Evolutionary conservation across 2,888 invertebrate species (phyloP).

Genomic region (Cantharis lateralis): DNA sequence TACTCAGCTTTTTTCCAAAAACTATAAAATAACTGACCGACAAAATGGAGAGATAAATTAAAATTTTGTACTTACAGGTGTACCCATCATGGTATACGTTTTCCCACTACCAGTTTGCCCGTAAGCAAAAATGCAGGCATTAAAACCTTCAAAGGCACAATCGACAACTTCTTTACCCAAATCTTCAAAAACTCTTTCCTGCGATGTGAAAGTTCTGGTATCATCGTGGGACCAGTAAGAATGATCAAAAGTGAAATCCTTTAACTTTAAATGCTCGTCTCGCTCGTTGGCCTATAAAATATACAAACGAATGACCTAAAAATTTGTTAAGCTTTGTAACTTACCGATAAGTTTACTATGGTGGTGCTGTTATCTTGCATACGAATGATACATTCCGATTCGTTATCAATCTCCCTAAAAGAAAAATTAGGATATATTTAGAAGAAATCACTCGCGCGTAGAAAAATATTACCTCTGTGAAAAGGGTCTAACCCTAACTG

Average conservation of each 20-base stretch:
- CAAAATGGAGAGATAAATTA: no score
- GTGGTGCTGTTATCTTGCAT: constrained; percentile 85
- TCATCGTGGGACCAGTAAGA: constrained; percentile 83
- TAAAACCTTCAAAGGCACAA: constrained; percentile 83
- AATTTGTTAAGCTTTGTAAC: background rate
- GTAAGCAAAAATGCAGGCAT: constrained; percentile 90
- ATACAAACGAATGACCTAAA: background rate
- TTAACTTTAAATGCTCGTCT: constrained; percentile 61
- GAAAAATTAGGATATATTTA: constrained; percentile 14
- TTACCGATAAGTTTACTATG: constrained; percentile 74
- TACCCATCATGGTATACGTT: constrained; percentile 92
- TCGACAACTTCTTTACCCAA: constrained; percentile 78
- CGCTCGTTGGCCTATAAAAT: constrained; percentile 48
- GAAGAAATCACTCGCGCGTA: constrained; percentile 20
- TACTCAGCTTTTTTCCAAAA: no score
- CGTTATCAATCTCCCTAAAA: constrained; percentile 81
- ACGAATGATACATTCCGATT: constrained; percentile 79
- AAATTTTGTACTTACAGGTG: constrained; percentile 58
- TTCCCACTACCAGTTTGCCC: constrained; percentile 92
- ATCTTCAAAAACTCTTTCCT: constrained; percentile 80
- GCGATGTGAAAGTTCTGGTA: constrained; percentile 76
- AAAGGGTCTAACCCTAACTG: constrained; percentile 88
- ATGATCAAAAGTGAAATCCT: constrained; percentile 88
- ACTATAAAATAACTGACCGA: no score
- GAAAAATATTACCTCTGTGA: constrained; percentile 72